Evolutionary conservation across 2,888 invertebrate species (phyloP).

Genomic region (Gymnocheta viridis): DNA sequence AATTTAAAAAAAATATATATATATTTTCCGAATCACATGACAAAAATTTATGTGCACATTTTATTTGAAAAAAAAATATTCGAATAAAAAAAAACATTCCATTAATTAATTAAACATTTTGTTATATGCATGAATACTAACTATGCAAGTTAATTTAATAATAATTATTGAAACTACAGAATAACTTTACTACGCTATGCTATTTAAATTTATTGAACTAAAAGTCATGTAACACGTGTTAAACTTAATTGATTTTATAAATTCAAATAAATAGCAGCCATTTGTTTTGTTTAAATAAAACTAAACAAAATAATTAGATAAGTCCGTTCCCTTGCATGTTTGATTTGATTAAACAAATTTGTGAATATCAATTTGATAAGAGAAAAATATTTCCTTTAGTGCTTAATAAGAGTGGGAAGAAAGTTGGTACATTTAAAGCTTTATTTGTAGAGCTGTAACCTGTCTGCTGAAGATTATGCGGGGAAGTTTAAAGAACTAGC

Average conservation of each 20-base stretch:
- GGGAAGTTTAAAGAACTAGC: too few species aligned
- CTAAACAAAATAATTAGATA: background rate
- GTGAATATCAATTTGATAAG: background rate
- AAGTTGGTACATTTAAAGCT: too few species aligned
- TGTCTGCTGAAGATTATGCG: too few species aligned
- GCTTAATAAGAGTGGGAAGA: background rate
- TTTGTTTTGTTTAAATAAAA: slow-evolving; percentile 9
- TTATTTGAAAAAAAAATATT: background rate
- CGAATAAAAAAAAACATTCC: background rate
- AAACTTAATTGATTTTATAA: slow-evolving; percentile 30
- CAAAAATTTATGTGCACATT: slow-evolving; percentile 33
- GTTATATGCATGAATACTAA: slow-evolving; percentile 5
- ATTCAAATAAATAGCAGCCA: slow-evolving; percentile 7
- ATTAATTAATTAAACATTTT: slow-evolving; percentile 43
- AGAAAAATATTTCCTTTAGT: background rate
- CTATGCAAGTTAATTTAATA: slow-evolving; percentile 24
- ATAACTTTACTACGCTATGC: slow-evolving; percentile 17
- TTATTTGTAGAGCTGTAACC: too few species aligned
- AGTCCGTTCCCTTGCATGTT: slow-evolving; percentile 21
- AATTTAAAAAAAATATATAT: slow-evolving; percentile 3
- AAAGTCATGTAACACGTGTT: slow-evolving; percentile 43
- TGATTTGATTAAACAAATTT: background rate
- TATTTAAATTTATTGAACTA: slow-evolving; percentile 34
- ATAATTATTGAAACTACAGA: slow-evolving; percentile 28
- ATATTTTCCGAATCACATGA: slow-evolving; percentile 1